Evolutionary conservation across 2,113 vertebrate genomes (phyloP), one percentile per base, ranked within the genome.

Genomic region (Scolopax mira): DNA sequence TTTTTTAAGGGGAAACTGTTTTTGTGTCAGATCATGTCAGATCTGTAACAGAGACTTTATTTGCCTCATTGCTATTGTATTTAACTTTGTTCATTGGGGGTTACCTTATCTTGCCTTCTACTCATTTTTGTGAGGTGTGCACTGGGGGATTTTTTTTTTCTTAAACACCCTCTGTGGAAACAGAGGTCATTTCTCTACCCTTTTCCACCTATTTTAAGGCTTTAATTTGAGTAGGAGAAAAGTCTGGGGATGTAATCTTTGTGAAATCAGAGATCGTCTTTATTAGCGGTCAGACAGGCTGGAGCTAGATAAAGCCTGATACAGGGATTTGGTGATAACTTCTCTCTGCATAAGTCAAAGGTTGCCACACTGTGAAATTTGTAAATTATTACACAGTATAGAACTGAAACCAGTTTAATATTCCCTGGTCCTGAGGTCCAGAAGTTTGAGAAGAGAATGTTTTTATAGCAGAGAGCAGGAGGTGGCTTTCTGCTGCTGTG

Each of bases 211-310:
- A 89, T 89, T 93, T 96, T 79, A 80, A 79, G 51, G 65, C 15
- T 88, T 97, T 94, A 61, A 87, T 80, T 25, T 92, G 91, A 94
- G 81, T 49, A 74, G 41, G 66, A 79, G 22, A 46, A 60, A 94
- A 91, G 67, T 83, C 94, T 93, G 85, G 62, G 57, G 86, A 74
- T 88, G 70, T 94, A 97, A 97, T 97, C 92, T 96, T 90, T 70
- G 61, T 96, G 95, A 96, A 97, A 97, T 97, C 95, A 90, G 96
- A 98, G 96, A 92, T 78, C 1, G 8, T 69, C 88, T 96, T 98
- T 97, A 97, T 96, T 96, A 94, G 95, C 3, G 4, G 70, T 52
- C 84, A 93, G 93, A 90, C 70, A 95, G 94, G 77, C 87, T 96
- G 94, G 93, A 96, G 90, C 90, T 90, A 96, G 95, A 96, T 95